These are phyloP conservation scores for Protodeltote pygarga DNA, from an alignment of 2,888 invertebrate genomes.

Conservation along the genomic window DNA sequence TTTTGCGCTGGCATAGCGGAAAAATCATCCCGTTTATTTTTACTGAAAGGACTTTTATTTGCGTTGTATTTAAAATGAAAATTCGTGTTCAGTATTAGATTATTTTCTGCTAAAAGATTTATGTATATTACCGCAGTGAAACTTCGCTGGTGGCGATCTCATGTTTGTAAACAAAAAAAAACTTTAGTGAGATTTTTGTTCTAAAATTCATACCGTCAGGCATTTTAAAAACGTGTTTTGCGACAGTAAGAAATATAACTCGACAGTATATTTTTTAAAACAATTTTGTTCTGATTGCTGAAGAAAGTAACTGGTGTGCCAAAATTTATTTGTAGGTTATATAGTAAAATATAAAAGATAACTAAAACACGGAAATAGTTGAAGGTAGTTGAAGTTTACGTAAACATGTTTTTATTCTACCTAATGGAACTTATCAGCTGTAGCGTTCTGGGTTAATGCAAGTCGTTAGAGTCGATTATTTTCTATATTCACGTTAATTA, in stretches of 20 bases:
- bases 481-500: constrained; percentile 37
- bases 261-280: constrained; percentile 7
- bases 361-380: constrained; percentile 15
- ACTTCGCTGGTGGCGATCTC: not conserved
- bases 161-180: constrained; percentile 17
- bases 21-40: constrained; percentile 42
- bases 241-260: constrained; percentile 8
- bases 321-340: constrained; percentile 2
- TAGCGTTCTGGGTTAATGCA: constrained; percentile 31
- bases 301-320: constrained; percentile 1
- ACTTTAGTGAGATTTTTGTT: not conserved
- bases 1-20: constrained; percentile 47
- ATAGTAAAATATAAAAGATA: not conserved
- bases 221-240: constrained; percentile 8
- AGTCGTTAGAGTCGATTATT: constrained; percentile 29
- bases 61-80: constrained; percentile 6
- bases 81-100: not conserved
- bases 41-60: constrained; percentile 13
- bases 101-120: constrained; percentile 19
- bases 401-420: constrained; percentile 20
- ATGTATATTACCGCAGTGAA: constrained; percentile 3
- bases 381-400: constrained; percentile 11
- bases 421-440: constrained; percentile 30
- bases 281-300: too few species aligned
- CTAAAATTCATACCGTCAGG: not conserved